Evolutionary conservation across 2,888 invertebrate species (phyloP).

Genomic region (Seira musarum): DNA sequence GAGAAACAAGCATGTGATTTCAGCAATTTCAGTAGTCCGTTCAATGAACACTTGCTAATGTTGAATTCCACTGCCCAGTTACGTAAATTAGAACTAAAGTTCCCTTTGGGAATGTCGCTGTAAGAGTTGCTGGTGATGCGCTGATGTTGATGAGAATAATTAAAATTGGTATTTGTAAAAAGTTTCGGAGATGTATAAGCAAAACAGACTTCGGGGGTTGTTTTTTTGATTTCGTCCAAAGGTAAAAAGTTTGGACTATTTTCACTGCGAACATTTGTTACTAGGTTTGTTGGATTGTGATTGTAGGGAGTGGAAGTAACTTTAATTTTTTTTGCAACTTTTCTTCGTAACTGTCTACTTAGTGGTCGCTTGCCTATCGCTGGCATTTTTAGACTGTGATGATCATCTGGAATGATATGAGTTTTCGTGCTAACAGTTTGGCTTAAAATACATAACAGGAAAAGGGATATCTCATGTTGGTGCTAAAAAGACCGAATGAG

Average conservation of each 20-base stretch:
- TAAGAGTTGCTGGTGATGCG: too few species aligned
- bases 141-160: too few species aligned
- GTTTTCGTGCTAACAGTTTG: too few species aligned
- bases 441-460: too few species aligned
- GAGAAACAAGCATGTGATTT: neutral
- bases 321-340: neutral
- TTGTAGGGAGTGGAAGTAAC: neutral
- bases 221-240: neutral
- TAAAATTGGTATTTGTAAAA: neutral
- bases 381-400: too few species aligned
- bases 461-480: too few species aligned
- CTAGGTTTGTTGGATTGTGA: neutral
- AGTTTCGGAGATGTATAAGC: neutral
- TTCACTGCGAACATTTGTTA: neutral
- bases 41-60: neutral
- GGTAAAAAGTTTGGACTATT: neutral
- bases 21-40: neutral
- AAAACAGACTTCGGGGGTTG: neutral
- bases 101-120: neutral
- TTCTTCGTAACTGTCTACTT: neutral
- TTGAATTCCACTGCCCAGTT: neutral
- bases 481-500: too few species aligned
- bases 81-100: neutral
- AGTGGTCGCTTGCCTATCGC: neutral
- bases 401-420: too few species aligned